A percentile compares a stretch with the other conserved stretches of the same genome.
Evolutionary conservation across 2,888 invertebrate species (phyloP).

Genomic region (Lasioglossum morio): DNA sequence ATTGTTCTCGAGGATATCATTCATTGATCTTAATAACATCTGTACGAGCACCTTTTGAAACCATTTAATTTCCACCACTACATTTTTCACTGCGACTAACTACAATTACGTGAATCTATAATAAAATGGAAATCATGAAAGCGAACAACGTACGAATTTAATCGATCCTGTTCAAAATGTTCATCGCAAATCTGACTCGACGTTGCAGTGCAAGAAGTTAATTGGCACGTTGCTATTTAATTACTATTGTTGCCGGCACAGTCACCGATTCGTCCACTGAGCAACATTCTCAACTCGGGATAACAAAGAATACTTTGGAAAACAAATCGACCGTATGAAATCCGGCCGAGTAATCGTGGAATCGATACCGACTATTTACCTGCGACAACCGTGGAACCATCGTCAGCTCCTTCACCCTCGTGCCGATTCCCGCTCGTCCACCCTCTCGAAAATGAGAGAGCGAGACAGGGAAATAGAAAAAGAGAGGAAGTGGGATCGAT

Average conservation of each 20-base stretch:
- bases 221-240: not conserved
- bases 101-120: too few species aligned
- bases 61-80: too few species aligned
- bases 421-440: not conserved
- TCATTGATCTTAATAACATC: too few species aligned
- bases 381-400: constrained; percentile 48
- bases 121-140: too few species aligned
- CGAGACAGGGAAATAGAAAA: rapidly evolving
- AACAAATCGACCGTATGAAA: constrained; percentile 45
- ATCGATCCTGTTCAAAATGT: not conserved
- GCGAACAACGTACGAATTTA: not conserved
- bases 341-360: constrained; percentile 32
- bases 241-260: not conserved
- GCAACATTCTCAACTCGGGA: not conserved
- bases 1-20: too few species aligned
- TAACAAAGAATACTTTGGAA: not conserved
- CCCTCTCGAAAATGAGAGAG: not conserved
- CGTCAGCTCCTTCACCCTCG: constrained; percentile 43
- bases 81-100: too few species aligned
- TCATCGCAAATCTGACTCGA: not conserved
- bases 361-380: constrained; percentile 56
- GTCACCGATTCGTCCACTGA: not conserved
- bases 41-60: too few species aligned
- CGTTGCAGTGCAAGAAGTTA: not conserved
- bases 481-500: constrained; percentile 61